Evolutionary conservation across 2,888 invertebrate genomes (phyloP), one percentile per base, ranked within the genome.

Genomic region (Eutolmus rufibarbis): DNA sequence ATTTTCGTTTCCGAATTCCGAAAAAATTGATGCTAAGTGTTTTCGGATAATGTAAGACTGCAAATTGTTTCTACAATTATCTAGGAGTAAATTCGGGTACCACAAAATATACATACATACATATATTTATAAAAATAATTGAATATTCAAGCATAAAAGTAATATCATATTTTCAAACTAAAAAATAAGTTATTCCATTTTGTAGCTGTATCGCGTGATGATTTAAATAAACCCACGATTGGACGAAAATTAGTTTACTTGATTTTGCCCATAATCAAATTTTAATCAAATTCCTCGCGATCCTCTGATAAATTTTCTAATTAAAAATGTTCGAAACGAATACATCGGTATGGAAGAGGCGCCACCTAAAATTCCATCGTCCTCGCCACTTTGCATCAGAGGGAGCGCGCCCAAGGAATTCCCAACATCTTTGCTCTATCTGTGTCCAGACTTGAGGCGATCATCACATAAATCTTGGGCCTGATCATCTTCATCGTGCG

Each of bases 361-460:
- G 91, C 91, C 92, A 91, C 91, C 91, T 92, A 91, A 91, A 91
- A 91, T 91, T 91, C 91, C 89, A 87, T 88, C 88, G 89, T 84
- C 89, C 87, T 79, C 79, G 46, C 57, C 34, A 57, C 37, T 82
- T 34, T 82, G 66, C 74, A 51, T 57, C 66, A 66, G 66, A 66
- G 66, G 66, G 66, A 66, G 66, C 66, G 66, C 66, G 66, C 28
- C 23, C 66, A 66, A 66, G 66, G 12, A 66, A 66, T 66, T 66
- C 2, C 81, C 79, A 79, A 43, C 74, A 74, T 85, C 85, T 84
- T 34, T 66, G 19, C 19, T 84, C 82, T 66, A 66, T 43, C 85
- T 37, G 85, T 31, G 74, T 74, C 43, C 46, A 28, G 23, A 43
- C 40, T 37, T 85, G 43, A 66, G 40, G 23, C 46, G 85, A 74